phyloP scores from a whole-genome alignment of 2,113 vertebrate genomes.

The Balaenoptera acutorostrata region DNA sequence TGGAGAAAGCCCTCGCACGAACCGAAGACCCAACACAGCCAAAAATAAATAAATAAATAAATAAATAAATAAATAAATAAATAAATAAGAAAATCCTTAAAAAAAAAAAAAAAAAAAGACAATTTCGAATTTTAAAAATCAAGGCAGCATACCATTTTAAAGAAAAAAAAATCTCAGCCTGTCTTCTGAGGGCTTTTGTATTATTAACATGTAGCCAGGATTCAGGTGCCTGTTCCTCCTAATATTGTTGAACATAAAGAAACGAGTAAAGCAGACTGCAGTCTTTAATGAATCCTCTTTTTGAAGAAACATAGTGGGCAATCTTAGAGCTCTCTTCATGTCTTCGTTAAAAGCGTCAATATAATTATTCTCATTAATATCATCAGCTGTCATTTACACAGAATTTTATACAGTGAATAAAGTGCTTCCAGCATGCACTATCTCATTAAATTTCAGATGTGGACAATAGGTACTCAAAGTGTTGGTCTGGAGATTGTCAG shows the following conservation, averaged over 20 bases:
- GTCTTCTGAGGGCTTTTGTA: not conserved
- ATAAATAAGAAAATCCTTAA: no score
- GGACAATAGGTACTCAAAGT: not conserved
- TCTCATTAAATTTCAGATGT: slow-evolving; percentile 4
- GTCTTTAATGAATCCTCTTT: slow-evolving; percentile 26
- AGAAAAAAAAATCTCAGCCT: not conserved
- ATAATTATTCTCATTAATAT: slow-evolving; percentile 15
- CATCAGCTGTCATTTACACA: not conserved
- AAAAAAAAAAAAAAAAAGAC: no score
- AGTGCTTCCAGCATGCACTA: not conserved
- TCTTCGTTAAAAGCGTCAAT: not conserved
- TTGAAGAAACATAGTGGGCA: not conserved
- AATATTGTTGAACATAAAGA: not conserved
- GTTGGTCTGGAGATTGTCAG: not conserved
- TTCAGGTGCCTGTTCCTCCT: not conserved
- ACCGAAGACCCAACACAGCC: no score
- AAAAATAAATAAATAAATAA: no score
- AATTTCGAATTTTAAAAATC: not conserved
- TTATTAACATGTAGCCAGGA: not conserved
- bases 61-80: no score
- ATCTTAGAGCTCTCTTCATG: not conserved
- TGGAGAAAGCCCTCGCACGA: no score
- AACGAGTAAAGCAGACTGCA: not conserved
- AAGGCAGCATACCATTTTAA: not conserved
- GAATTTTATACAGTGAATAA: not conserved